Evolutionary conservation across 1,140 invertebrate genomes (phyloP).

Genomic region (Lepidurus packardi): DNA sequence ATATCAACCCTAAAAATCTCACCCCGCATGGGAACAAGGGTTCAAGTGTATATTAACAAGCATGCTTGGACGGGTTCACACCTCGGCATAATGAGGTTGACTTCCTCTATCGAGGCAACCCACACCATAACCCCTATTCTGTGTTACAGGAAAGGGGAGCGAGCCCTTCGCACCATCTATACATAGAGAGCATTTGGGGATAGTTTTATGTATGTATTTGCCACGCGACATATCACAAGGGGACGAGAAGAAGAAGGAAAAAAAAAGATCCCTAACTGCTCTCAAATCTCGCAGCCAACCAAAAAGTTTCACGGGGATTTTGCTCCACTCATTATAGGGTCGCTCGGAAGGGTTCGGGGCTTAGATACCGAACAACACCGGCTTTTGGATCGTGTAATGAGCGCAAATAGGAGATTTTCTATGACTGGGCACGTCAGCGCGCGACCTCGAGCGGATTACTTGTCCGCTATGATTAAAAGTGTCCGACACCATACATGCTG

Average conservation of each 20-base stretch:
- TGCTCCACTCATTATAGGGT: constrained; percentile 14
- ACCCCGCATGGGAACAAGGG: background rate
- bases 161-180: constrained; percentile 17
- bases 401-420: constrained; percentile 10
- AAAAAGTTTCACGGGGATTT: constrained; percentile 16
- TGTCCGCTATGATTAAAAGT: background rate
- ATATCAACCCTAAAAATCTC: background rate
- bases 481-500: too few species aligned
- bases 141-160: constrained; percentile 2
- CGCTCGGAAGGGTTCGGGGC: background rate
- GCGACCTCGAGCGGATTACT: background rate
- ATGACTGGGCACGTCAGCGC: background rate
- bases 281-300: constrained; percentile 4
- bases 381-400: constrained; percentile 12
- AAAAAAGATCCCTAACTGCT: constrained; percentile 23
- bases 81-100: constrained; percentile 19
- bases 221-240: constrained; percentile 8
- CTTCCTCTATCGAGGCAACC: background rate
- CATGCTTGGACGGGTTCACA: constrained; percentile 14
- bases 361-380: background rate
- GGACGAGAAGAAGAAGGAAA: constrained; percentile 18
- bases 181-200: background rate
- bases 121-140: background rate
- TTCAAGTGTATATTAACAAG: constrained; percentile 26
- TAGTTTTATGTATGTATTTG: background rate